phyloP scores from a whole-genome alignment of 2,888 invertebrate genomes.

The Pseudanteris insignis region DNA sequence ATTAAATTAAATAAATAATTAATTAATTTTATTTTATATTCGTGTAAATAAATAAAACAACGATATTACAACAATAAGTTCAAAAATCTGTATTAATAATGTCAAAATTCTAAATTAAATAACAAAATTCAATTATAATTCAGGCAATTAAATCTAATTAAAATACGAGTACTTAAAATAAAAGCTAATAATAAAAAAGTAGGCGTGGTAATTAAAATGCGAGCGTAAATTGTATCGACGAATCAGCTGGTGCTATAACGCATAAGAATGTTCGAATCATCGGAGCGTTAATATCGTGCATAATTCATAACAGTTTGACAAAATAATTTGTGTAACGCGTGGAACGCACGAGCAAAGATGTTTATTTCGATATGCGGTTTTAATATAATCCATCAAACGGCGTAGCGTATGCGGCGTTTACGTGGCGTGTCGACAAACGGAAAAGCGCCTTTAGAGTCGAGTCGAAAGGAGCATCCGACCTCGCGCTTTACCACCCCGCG shows the following conservation, averaged over 20 bases:
- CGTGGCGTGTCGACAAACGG: conserved; percentile 50
- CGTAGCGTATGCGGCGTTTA: conserved; percentile 20
- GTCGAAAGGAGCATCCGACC: conserved; percentile 60
- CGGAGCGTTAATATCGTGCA: conserved; percentile 8
- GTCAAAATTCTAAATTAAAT: no score
- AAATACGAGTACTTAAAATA: no score
- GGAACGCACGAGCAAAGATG: conserved; percentile 11
- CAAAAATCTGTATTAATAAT: no score
- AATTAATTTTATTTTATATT: no score
- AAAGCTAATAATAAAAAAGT: no score
- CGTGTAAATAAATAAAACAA: no score
- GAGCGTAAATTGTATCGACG: not conserved
- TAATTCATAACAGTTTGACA: conserved; percentile 24
- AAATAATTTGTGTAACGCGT: conserved; percentile 17
- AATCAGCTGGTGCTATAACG: not conserved
- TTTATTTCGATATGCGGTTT: conserved; percentile 26
- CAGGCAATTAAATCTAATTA: no score
- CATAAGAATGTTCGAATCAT: no score
- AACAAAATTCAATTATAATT: no score
- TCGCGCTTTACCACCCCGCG: conserved; percentile 49
- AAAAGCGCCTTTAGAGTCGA: conserved; percentile 54
- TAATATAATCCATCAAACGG: conserved; percentile 31
- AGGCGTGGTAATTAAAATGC: not conserved
- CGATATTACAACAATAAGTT: no score
- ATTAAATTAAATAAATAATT: no score